Conservation (phyloP, 2,113 vertebrate genomes). For the Promerops cafer region DNA sequence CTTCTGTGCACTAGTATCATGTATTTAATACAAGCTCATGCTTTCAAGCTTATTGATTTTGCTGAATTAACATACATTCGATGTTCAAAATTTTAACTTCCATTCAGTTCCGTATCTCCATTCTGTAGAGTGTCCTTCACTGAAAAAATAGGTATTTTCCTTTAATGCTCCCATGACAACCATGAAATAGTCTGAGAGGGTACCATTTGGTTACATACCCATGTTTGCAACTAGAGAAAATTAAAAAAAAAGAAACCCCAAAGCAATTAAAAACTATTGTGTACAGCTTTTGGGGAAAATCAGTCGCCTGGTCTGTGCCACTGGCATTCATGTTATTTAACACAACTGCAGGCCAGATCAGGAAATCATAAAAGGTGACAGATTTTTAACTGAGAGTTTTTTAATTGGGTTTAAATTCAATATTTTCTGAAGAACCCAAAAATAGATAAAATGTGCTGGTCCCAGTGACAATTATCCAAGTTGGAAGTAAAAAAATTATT, state of each 20-base stretch:
- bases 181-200: neutral
- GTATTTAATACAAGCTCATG: neutral
- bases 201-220: neutral
- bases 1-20: accelerated
- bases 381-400: neutral
- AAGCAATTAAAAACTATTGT: neutral
- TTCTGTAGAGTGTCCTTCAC: neutral
- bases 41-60: neutral
- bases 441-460: neutral
- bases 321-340: neutral
- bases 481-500: neutral
- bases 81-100: neutral
- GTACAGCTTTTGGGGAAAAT: neutral
- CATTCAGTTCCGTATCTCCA: neutral
- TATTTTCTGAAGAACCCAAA: neutral
- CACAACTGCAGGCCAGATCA: neutral
- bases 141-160: neutral
- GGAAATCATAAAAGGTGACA: neutral
- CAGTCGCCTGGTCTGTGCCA: neutral
- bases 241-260: neutral
- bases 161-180: neutral
- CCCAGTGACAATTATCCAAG: neutral
- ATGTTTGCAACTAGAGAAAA: neutral
- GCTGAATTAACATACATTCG: neutral
- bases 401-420: neutral